phyloP scores from a whole-genome alignment of 2,113 vertebrate genomes.

The Otocyon megalotis region DNA sequence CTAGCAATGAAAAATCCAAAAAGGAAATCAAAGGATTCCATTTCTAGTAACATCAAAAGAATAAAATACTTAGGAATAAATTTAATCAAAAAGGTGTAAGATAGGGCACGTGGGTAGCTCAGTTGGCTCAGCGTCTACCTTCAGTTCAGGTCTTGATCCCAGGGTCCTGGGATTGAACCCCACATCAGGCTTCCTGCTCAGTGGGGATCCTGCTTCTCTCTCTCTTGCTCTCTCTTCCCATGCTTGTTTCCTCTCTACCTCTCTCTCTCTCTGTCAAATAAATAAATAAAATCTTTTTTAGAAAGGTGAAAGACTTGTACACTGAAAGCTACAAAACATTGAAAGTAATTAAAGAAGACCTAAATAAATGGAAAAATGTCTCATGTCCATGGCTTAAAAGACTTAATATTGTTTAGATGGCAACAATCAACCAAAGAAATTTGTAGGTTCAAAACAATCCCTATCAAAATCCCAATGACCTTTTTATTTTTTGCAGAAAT shows the following conservation, averaged over 20 bases:
- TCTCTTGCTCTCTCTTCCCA: neutral
- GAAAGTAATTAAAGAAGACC: neutral
- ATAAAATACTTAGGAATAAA: neutral
- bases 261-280: neutral
- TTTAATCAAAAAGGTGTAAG: neutral
- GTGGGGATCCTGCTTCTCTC: neutral
- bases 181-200: neutral
- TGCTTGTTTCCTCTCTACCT: neutral
- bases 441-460: neutral
- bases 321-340: neutral
- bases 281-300: neutral
- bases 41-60: neutral
- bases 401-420: neutral
- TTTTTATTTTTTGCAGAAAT: neutral
- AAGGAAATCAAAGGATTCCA: neutral
- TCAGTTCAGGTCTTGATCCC: neutral
- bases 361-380: neutral
- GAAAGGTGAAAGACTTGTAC: neutral
- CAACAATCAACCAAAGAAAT: neutral
- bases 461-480: neutral
- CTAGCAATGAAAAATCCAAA: neutral
- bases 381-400: neutral
- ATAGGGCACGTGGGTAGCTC: neutral
- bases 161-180: neutral
- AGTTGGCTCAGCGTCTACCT: neutral